These are phyloP conservation scores for Tridacna gigas DNA, from an alignment of 2,888 invertebrate species.

Conservation along the genomic window DNA sequence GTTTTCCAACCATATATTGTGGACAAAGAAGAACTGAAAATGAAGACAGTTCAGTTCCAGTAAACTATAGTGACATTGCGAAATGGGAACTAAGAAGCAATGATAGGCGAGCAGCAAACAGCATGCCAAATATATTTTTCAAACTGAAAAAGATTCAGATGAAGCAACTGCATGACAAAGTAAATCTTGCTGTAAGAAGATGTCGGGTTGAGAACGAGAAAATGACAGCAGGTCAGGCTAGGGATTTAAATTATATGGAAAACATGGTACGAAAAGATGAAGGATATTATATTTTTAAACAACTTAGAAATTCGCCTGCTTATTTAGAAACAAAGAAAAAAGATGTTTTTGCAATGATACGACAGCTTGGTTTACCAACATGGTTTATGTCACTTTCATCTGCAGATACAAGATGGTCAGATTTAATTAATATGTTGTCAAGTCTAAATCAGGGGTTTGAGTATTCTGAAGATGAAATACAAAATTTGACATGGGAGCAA, in stretches of 20 bases:
- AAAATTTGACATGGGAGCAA: constrained; percentile 35
- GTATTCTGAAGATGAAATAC: constrained; percentile 34
- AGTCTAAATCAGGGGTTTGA: constrained; percentile 28
- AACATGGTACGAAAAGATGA: neutral
- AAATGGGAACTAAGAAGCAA: constrained; percentile 38
- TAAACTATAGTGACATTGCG: constrained; percentile 32
- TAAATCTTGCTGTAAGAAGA: constrained; percentile 47
- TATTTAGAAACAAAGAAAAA: constrained; percentile 26
- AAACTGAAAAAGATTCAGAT: constrained; percentile 13
- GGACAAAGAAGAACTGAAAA: constrained; percentile 45
- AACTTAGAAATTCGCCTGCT: neutral
- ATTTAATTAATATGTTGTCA: constrained; percentile 44
- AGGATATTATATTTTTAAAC: neutral
- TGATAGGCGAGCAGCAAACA: constrained; percentile 39
- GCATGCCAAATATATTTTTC: constrained; percentile 54
- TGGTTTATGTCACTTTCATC: constrained; percentile 38
- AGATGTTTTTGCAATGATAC: constrained; percentile 58
- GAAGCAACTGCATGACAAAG: constrained; percentile 45
- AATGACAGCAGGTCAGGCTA: neutral
- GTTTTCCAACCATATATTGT: constrained; percentile 59
- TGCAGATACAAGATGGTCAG: constrained; percentile 57
- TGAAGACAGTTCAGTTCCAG: constrained; percentile 27
- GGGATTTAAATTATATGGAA: neutral
- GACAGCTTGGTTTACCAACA: constrained; percentile 53
- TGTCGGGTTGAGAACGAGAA: neutral